Percentiles rank a stretch among this genome's conserved stretches.
These are phyloP conservation scores for Corvus hawaiiensis DNA, from an alignment of 2,113 vertebrate species.

Conservation along the genomic window DNA sequence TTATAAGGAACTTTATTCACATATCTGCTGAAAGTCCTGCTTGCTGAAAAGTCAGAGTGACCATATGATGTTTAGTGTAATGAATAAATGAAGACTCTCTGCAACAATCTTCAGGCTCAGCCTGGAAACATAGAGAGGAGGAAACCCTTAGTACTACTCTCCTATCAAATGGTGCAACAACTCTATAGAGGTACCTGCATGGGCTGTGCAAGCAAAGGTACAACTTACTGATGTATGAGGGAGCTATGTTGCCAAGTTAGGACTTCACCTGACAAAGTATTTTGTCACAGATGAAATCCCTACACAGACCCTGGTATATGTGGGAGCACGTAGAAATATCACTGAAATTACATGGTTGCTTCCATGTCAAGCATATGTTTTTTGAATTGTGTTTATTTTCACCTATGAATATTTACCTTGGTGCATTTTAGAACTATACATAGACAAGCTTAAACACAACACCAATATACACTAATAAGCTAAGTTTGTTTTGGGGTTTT, in stretches of 20 bases:
- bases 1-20: background rate
- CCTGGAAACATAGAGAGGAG: background rate
- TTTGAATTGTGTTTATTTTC: background rate
- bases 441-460: background rate
- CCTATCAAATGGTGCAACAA: background rate
- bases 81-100: background rate
- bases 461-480: background rate
- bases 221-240: background rate
- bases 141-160: background rate
- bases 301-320: background rate
- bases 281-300: background rate
- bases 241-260: background rate
- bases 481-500: background rate
- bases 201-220: background rate
- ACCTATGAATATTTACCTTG: background rate
- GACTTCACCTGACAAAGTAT: background rate
- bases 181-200: background rate
- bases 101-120: background rate
- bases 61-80: background rate
- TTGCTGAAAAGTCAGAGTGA: background rate
- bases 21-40: background rate
- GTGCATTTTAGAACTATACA: background rate
- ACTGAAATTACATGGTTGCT: background rate
- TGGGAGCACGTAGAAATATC: background rate
- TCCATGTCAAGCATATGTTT: background rate